Percentiles rank a stretch among this genome's conserved stretches.
Conservation (phyloP, 2,113 vertebrate species). For the Cricetomys ansorgei region DNA sequence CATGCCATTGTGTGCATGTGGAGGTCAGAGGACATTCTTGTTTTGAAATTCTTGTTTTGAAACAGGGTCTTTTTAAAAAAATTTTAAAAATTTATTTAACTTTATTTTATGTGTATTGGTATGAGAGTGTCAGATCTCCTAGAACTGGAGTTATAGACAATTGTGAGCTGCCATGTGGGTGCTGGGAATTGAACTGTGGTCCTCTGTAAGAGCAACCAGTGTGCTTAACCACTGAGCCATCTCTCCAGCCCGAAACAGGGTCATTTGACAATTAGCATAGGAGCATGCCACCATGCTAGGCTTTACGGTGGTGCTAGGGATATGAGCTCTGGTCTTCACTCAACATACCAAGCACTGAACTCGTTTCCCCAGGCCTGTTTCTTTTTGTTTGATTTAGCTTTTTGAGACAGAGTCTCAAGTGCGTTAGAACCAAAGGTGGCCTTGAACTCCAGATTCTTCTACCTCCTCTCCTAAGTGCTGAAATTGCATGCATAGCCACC, state of each 20-base stretch:
- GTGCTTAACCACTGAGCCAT: no score
- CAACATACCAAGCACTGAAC: neutral
- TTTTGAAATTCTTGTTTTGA: neutral
- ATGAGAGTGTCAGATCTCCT: no score
- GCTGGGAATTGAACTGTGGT: no score
- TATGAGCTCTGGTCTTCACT: neutral
- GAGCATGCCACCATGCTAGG: neutral
- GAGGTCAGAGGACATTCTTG: neutral
- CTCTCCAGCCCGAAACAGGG: no score
- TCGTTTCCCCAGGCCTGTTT: no score
- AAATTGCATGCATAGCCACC: neutral
- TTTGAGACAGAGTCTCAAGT: neutral
- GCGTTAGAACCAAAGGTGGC: neutral
- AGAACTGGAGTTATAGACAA: no score
- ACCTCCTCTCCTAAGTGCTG: neutral
- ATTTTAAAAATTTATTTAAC: no score
- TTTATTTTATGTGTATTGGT: no score
- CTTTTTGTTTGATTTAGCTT: neutral
- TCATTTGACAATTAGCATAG: neutral
- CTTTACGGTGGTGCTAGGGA: neutral
- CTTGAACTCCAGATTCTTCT: neutral
- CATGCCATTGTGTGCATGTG: no score
- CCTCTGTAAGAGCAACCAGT: no score
- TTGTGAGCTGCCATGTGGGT: no score
- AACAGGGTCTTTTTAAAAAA: neutral